Evolutionary conservation across 2,113 vertebrate species (phyloP).

Genomic region (Xenopus tropicalis): DNA sequence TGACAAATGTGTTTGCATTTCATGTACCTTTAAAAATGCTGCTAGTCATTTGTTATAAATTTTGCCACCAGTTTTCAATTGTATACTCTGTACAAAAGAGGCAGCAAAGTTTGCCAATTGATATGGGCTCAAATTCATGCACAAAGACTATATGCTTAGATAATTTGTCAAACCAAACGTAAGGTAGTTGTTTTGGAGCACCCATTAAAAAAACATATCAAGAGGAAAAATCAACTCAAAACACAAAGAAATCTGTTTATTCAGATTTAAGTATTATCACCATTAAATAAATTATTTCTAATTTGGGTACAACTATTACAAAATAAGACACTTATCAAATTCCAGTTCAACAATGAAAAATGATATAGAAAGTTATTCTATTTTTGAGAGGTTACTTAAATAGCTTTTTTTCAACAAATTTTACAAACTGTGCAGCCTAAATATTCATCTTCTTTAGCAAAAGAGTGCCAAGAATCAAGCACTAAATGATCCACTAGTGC

Average conservation of each 20-base stretch:
- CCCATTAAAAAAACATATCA: too few relatives aligned
- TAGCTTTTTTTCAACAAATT: constrained; percentile 50
- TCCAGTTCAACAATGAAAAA: constrained; percentile 48
- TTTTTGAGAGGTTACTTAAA: constrained; percentile 47
- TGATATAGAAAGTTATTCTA: constrained; percentile 37
- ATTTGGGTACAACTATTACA: constrained; percentile 49
- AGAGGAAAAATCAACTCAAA: not conserved
- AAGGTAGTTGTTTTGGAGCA: too few relatives aligned
- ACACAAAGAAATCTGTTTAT: constrained; percentile 46
- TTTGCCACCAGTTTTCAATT: too few relatives aligned
- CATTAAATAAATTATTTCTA: constrained; percentile 61
- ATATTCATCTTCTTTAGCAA: constrained; percentile 36
- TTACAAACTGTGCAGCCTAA: constrained; percentile 62
- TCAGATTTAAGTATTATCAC: constrained; percentile 53
- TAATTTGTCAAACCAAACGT: too few relatives aligned
- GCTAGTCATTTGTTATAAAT: too few relatives aligned
- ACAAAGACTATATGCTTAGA: too few relatives aligned
- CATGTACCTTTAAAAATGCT: too few relatives aligned
- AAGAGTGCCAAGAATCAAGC: not conserved
- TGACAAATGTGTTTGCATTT: too few relatives aligned
- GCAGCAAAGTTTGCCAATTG: too few relatives aligned
- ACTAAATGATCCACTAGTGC: not conserved
- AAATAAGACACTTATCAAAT: constrained; percentile 39
- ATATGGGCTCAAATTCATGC: too few relatives aligned
- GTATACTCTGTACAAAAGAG: too few relatives aligned